Base-by-base conservation (phyloP, 2,797 vertebrate genomes). In the Sebastes vulpes region DNA sequence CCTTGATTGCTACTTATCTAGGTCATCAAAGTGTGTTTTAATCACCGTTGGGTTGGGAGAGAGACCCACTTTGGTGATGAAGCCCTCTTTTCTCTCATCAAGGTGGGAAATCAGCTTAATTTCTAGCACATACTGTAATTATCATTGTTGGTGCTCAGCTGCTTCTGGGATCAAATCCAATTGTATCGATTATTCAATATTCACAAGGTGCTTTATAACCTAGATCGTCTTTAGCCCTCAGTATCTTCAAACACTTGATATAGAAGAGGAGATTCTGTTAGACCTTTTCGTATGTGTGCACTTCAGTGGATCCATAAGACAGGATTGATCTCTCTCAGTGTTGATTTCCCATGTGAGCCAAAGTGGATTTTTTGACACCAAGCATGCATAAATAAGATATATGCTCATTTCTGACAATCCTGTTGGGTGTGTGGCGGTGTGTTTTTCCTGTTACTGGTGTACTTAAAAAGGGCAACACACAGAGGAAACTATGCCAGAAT, bases 1-100 rank as follows among this genome's bases (percentile, higher is more conserved):
- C 80, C 86, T 87, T 90, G 87, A 92, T 92, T 89, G 82, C 70
- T 25, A 38, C 84, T 65, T 83, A 90, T 92, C 68, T 88, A 72
- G 91, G 90, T 91, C 90, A 83, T 58, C 65, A 81, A 60, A 1
- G 65, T 68, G 75, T 50, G 81, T 83, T 83, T 89, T 89, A 93
- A 92, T 93, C 86, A 92, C 89, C 1, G 56, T 5, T 79, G 76
- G 65, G 72, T 72, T 82, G 57, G 76, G 71, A 72, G 77, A 70
- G 66, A 84, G 79, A 80, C 81, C 81, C 79, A 76, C 69, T 82
- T 81, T 72, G 61, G 20, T 73, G 81, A 89, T 83, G 82, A 84
- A 79, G 77, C 75, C 82, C 80, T 69, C 71, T 85, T 89, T 83
- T 74, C 75, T 38, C 77, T 73, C 72, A 68, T 89, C 84, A 83